Evolutionary conservation across 2,797 vertebrate genomes (phyloP).

Genomic region (Macrochelys suwanniensis): DNA sequence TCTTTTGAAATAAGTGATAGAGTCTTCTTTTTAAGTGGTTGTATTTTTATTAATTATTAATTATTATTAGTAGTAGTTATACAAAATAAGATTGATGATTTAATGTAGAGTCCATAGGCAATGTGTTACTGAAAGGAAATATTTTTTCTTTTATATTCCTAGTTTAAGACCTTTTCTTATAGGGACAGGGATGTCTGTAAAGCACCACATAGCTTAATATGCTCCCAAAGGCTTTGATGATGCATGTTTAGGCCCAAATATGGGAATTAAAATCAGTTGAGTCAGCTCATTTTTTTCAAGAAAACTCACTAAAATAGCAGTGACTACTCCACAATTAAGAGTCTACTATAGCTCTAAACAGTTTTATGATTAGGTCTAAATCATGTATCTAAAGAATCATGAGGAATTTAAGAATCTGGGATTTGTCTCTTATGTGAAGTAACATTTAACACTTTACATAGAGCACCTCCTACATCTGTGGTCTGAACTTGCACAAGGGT

Average conservation of each 20-base stretch:
- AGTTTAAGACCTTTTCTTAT: background rate
- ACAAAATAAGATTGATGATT: background rate
- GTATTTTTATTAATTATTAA: background rate
- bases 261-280: background rate
- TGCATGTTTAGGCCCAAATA: background rate
- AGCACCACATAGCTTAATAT: background rate
- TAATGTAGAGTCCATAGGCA: background rate
- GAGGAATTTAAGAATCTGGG: background rate
- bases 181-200: background rate
- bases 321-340: background rate
- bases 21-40: background rate
- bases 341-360: background rate
- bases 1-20: background rate
- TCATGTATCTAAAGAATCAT: background rate
- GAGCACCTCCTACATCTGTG: background rate
- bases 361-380: background rate
- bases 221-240: fast-evolving
- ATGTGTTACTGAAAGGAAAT: background rate
- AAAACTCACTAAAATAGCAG: background rate
- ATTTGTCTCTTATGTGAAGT: background rate
- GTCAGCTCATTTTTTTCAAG: background rate
- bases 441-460: background rate
- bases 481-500: background rate
- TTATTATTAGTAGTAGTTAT: background rate
- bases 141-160: background rate